Evolutionary conservation across 2,888 invertebrate species (phyloP).

Genomic region (Sericinus montela): DNA sequence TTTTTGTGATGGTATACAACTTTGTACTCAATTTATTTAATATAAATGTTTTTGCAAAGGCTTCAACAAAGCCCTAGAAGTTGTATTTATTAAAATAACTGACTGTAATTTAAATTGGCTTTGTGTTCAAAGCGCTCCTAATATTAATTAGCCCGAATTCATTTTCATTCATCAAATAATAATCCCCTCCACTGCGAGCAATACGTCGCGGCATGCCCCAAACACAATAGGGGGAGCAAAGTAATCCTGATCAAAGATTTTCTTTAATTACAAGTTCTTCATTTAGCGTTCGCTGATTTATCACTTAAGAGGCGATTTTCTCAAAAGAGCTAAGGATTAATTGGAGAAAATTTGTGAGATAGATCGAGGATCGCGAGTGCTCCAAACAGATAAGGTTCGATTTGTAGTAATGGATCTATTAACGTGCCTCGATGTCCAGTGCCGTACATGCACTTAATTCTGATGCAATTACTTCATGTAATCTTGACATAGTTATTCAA

Average conservation of each 20-base stretch:
- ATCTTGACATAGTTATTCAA: too few species aligned
- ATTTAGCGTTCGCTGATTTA: constrained; percentile 59
- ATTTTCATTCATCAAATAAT: constrained; percentile 26
- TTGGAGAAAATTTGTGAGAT: constrained; percentile 69
- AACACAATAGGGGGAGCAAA: constrained; percentile 34
- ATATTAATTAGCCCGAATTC: constrained; percentile 29
- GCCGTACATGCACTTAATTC: constrained; percentile 34
- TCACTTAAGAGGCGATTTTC: constrained; percentile 64
- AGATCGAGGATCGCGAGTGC: constrained; percentile 60
- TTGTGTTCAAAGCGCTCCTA: neutral
- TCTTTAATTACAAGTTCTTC: constrained; percentile 63
- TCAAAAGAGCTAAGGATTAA: constrained; percentile 69
- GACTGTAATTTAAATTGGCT: too few species aligned
- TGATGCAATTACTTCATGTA: too few species aligned
- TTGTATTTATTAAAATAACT: too few species aligned
- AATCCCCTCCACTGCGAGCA: constrained; percentile 16
- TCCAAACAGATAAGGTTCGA: constrained; percentile 62
- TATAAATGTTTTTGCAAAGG: too few species aligned
- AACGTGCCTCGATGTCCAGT: constrained; percentile 33
- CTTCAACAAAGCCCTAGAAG: too few species aligned
- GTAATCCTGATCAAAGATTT: constrained; percentile 60
- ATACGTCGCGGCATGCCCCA: constrained; percentile 22
- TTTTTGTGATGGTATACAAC: too few species aligned
- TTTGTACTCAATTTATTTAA: too few species aligned
- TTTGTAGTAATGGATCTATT: constrained; percentile 66